Base-by-base conservation (phyloP, 2,888 invertebrate genomes). In the Archaeoteleia sp. region DNA sequence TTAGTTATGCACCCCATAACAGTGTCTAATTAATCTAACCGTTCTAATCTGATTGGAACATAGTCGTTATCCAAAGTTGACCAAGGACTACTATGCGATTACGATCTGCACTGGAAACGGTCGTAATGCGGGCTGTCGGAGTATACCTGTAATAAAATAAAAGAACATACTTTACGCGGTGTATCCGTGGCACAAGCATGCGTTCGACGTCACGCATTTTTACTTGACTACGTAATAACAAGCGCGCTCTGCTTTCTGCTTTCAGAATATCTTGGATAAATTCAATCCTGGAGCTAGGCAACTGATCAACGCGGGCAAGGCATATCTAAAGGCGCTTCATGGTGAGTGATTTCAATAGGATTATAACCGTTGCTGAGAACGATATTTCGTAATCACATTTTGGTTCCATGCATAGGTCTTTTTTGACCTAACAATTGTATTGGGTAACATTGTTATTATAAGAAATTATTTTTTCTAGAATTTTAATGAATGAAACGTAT, bases 261-360 rank as follows among this genome's bases (percentile, higher is more conserved):
- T 93, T 75, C 91, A 95, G 97, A 96, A 96, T 86, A 95, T 97
- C 87, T 89, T 96, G 89, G 96, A 96, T 86, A 96, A 96, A 88
- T 97, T 97, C 88, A 96, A 96, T 88, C 96, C 96, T 58, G 95
- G 95, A 73, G 95, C 96, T 35, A 90, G 95, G 80, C 96, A 96
- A 87, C 91, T 97, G 90, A 95, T 97, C 87, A 93, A 94, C 78
- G 94, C 96, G 76, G 96, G 96, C 65, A 96, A 96, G 87, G 94
- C 96, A 63, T 96, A 96, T 86, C 89, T 97, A 78, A 97, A 97
- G 87, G 95, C 96, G 78, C 90, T 97, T 82, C 95, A 96, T 87
- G 95, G 96, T 96, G 88, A 92, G 93, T 89, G 70, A 69, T 10
- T 74, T 54, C 45, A 60, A 71, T 69, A 58, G 20, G 62, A 45